phyloP scores from a whole-genome alignment of 2,797 vertebrate species.

The Nasua narica region DNA sequence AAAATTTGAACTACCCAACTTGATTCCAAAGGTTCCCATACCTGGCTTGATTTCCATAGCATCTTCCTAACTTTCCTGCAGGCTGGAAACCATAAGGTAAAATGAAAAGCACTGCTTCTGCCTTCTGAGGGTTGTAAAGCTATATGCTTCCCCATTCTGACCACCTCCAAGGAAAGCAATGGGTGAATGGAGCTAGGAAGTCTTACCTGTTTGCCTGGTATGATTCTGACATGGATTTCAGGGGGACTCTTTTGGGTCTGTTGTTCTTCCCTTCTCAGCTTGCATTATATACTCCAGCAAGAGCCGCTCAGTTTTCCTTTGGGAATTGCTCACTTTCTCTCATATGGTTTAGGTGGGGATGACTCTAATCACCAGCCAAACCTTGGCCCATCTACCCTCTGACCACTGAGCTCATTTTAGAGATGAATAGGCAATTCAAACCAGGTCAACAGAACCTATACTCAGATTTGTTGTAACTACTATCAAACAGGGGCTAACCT shows the following conservation, averaged over 20 bases:
- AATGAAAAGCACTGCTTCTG: neutral
- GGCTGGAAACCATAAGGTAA: neutral
- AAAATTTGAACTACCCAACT: neutral
- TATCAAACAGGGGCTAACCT: neutral
- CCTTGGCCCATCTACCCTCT: neutral
- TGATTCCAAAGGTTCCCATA: neutral
- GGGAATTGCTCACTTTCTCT: neutral
- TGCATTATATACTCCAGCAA: neutral
- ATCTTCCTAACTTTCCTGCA: neutral
- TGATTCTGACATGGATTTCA: neutral
- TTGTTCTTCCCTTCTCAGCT: neutral
- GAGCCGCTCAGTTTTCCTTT: neutral
- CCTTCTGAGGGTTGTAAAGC: neutral
- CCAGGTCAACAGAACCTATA: neutral
- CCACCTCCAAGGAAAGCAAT: neutral
- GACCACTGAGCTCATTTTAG: neutral
- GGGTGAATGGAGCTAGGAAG: neutral
- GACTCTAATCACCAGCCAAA: neutral
- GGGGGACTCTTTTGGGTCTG: neutral
- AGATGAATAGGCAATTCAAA: neutral
- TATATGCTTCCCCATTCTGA: neutral
- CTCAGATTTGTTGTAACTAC: neutral
- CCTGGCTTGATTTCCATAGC: neutral
- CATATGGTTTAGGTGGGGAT: neutral
- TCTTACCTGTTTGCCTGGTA: neutral